Evolutionary conservation across 2,888 invertebrate species (phyloP), one percentile per base, ranked within the genome.

Genomic region (Pachydiplax longipennis): DNA sequence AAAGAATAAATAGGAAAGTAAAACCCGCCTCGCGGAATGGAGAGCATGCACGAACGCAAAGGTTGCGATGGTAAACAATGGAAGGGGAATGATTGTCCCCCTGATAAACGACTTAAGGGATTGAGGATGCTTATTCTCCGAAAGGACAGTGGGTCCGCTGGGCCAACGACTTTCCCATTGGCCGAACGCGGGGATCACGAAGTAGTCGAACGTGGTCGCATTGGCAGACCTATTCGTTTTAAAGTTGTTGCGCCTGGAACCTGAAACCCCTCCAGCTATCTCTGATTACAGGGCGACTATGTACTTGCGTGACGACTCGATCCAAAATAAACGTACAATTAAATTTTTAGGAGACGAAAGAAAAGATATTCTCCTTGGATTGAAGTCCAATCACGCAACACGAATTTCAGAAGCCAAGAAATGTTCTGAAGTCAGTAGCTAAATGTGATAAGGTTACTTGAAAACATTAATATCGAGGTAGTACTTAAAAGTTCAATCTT

Each of bases 131-230:
- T 40, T 40, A 40, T 40, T 40, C 40, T 40, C 40, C 40, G 40
- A 40, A 40, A 40, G 40, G 40, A 5, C 40, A 2, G 6, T n/a
- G n/a, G n/a, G n/a, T n/a, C n/a, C n/a, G n/a, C n/a, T n/a, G n/a
- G 44, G 10, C 4, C 44, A 10, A 44, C 44, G 44, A 44, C 44
- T 83, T 83, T 58, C 35, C 58, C 53, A 35, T 58, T 83, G 31
- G 83, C 31, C 82, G 48, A 35, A n/a, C n/a, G n/a, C n/a, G n/a
- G n/a, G n/a, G n/a, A n/a, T 31, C 83, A 83, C 83, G 83, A 83
- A 61, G 58, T 58, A 31, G 83, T 83, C 53, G 53, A 83, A 53
- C 82, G 25, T 53, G 48, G 53, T 53, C 8, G 48, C 31, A 31
- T 18, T 35, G 58, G 25, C 31, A 53, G 35, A 58, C 83, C 83